Evolutionary conservation across 1,140 invertebrate genomes (phyloP), one percentile per base, ranked within the genome.

Genomic region (Lepidotrigona ventralis): DNA sequence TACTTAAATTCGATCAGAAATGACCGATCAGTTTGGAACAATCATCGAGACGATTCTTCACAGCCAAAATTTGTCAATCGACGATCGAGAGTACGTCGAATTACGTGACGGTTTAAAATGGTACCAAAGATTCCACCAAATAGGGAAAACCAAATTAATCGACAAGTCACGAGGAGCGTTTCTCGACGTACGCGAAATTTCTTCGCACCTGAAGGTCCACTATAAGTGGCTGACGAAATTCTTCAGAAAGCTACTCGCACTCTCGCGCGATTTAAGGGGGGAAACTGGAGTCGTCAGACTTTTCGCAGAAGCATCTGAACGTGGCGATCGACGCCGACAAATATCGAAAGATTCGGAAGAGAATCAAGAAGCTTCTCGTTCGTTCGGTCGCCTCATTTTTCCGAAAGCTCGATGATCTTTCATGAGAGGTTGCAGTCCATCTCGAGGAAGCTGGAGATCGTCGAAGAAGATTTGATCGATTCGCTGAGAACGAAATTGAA

Each of bases 1-100:
- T 96, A 56, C 94, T 92, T 60, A 85, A 94, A 75, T 95, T 95
- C 85, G 90, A n/a, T n/a, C 88, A 17, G 71, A 85, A 21, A 92
- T 95, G 60, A 63, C 95, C 12, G 83, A 92, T n/a, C 83, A 92
- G 29, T 70, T 21, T 0, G 85, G 94, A 23, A 93, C 94, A 0
- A 54, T 79, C 14, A 73, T 83, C 14, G 46, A 83, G 12, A 12
- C 79, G 3, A 71, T 93, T 53, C 87, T 95, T 19, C 89, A 85
- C 81, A 81, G 91, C 12, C 84, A 66, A 23, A 77, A 84, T 51
- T 71, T 90, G 2, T 68, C 14, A 3, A 29, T 92, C 19, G 81
- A 87, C 26, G 60, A 72, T 19, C 53, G 86, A 58, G 73, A 85
- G 0, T 93, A 91, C 58, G 39, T 90, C 0, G 46, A 74, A 23